Base-by-base conservation (phyloP, 2,113 vertebrate species). In the Lasiurus borealis region DNA sequence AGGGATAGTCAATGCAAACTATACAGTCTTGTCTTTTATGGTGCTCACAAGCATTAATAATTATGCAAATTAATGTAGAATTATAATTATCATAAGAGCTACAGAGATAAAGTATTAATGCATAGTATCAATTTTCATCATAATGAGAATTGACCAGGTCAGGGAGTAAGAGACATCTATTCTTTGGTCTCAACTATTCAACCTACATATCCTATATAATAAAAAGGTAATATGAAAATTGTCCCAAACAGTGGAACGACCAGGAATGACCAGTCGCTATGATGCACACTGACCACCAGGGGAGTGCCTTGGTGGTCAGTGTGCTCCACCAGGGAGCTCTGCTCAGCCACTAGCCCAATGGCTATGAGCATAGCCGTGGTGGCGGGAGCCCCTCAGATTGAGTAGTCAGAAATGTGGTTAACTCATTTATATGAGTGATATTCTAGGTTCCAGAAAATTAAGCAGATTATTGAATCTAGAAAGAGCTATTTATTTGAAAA, bases 391-490 rank as follows among this genome's bases (percentile, higher is more conserved):
- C 23, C 21, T 57, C 21, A 59, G 57, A 90, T 6, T 76, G 11
- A 29, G 11, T 21, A 86, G 36, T 76, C 54, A 81, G 27, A 90
- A 68, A 72, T 85, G 34, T 69, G 34, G 13, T 85, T 95, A 71
- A 57, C 18, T 64, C 64, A 94, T 87, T 50, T 62, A 4, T 81
- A 76, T 81, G 25, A 93, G 34, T 75, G 29, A 72, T 23, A 59
- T 36, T 90, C 6, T 88, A 46, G 29, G 15, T 83, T 88, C 29
- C 36, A 85, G 52, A 94, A 95, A 89, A 77, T 78, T 69, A 62
- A 72, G 6, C 23, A 69, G 34, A 54, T 83, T 88, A 59, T 40
- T 95, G 34, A 92, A 73, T 57, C 36, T 76, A 71, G 34, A 76
- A 85, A 83, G 23, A 59, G 25, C 13, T 88, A 29, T 8, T 82